Conservation (phyloP, 2,888 invertebrate genomes). For the Drosophila anomalata region DNA sequence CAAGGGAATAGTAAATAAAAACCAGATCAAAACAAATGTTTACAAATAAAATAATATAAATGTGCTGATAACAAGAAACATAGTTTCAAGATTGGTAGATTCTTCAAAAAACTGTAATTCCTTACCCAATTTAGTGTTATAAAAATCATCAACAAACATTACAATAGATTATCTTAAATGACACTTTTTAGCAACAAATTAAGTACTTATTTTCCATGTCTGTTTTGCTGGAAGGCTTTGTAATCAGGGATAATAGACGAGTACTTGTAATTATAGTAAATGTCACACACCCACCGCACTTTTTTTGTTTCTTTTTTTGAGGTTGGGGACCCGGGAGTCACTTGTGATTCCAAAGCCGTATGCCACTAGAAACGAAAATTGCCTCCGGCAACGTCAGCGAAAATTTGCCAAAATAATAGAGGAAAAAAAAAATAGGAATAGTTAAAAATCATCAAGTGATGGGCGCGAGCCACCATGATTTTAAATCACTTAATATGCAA, state of each 20-base stretch:
- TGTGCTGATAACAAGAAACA: too few species aligned
- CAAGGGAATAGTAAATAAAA: too few species aligned
- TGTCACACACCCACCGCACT: constrained; percentile 9
- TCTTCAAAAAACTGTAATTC: background rate
- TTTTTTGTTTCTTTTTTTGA: background rate
- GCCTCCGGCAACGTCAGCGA: constrained; percentile 68
- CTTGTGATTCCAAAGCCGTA: constrained; percentile 41
- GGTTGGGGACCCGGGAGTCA: constrained; percentile 6
- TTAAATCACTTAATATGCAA: constrained; percentile 51
- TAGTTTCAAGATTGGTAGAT: background rate
- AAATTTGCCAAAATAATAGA: constrained; percentile 48
- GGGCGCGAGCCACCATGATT: constrained; percentile 38
- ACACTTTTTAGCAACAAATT: constrained; percentile 11
- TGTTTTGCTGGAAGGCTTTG: constrained; percentile 10
- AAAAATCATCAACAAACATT: constrained; percentile 15
- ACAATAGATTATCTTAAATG: constrained; percentile 21
- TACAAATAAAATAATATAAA: background rate
- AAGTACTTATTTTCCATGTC: constrained; percentile 10
- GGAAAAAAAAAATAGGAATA: constrained; percentile 27
- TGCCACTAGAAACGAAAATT: constrained; percentile 64
- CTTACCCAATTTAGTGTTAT: background rate
- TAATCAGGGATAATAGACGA: constrained; percentile 35
- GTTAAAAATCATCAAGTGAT: constrained; percentile 25
- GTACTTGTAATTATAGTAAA: constrained; percentile 30
- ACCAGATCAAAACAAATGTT: background rate